These are phyloP conservation scores for Cotesia typhae DNA, from an alignment of 1,140 invertebrate species.

Conservation along the genomic window DNA sequence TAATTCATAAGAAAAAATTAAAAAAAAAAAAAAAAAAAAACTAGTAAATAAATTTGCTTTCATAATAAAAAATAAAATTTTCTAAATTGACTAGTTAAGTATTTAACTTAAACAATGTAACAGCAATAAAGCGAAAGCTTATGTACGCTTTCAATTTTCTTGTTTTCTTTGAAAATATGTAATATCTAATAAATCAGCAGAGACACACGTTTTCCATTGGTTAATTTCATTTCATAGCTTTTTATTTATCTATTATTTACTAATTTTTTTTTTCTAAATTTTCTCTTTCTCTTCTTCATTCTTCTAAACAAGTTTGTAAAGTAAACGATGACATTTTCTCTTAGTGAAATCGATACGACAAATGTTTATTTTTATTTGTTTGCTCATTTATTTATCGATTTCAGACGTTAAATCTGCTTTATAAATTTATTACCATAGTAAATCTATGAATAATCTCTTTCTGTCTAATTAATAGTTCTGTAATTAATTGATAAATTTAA, in stretches of 20 bases:
- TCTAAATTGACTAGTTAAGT: no score
- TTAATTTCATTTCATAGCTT: background rate
- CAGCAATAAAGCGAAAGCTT: conserved; percentile 30
- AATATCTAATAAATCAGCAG: conserved; percentile 32
- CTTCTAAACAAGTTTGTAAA: conserved; percentile 25
- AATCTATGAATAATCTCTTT: no score
- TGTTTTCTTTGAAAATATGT: conserved; percentile 8
- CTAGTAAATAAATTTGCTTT: no score
- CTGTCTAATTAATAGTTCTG: no score
- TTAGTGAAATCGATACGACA: conserved; percentile 23
- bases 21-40: no score
- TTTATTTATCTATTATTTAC: conserved; percentile 3
- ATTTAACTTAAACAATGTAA: conserved; percentile 4
- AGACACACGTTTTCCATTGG: conserved; percentile 18
- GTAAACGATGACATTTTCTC: conserved; percentile 30
- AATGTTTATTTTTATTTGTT: background rate
- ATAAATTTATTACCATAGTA: background rate
- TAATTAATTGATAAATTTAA: no score
- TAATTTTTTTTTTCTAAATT: conserved; percentile 1
- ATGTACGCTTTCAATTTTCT: conserved; percentile 5
- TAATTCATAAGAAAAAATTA: no score
- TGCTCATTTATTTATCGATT: background rate
- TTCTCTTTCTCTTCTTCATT: conserved; percentile 2
- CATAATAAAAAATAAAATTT: no score
- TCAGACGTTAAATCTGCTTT: background rate